Evolutionary conservation across 2,888 invertebrate genomes (phyloP).

Genomic region (Neria commutata): DNA sequence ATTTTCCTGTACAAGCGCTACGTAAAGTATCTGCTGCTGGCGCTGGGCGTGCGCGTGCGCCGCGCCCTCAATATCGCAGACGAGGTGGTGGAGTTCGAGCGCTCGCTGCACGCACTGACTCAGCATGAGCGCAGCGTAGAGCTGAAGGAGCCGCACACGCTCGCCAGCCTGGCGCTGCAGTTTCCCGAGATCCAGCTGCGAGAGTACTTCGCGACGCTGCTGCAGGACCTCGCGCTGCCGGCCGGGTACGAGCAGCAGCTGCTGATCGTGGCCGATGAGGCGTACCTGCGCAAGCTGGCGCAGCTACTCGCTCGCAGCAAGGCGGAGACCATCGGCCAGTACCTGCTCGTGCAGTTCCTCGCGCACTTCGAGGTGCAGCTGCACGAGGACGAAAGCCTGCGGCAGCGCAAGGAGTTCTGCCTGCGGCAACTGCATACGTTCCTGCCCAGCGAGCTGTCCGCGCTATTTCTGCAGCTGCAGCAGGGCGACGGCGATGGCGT

Average conservation of each 20-base stretch:
- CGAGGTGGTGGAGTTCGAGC: slow-evolving; percentile 47
- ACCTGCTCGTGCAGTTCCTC: slow-evolving; percentile 50
- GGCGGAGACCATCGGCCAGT: slow-evolving; percentile 40
- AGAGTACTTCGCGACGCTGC: slow-evolving; percentile 42
- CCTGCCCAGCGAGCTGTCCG: slow-evolving; percentile 42
- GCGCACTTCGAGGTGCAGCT: slow-evolving; percentile 47
- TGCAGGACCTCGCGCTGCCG: slow-evolving; percentile 31
- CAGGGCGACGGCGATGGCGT: slow-evolving; percentile 32
- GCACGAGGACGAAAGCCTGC: slow-evolving; percentile 40
- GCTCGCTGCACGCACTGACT: slow-evolving; percentile 35
- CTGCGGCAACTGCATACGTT: slow-evolving; percentile 42
- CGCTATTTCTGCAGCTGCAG: slow-evolving; percentile 38
- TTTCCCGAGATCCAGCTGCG: slow-evolving; percentile 38
- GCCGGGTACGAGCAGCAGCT: slow-evolving; percentile 30
- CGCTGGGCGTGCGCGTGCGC: slow-evolving; percentile 48
- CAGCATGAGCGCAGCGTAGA: slow-evolving; percentile 31
- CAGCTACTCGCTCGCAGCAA: slow-evolving; percentile 30
- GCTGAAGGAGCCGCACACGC: slow-evolving; percentile 43
- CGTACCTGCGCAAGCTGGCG: slow-evolving; percentile 37
- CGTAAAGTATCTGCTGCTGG: slow-evolving; percentile 49
- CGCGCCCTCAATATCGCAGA: slow-evolving; percentile 43
- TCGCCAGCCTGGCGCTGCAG: slow-evolving; percentile 35
- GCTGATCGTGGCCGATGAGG: slow-evolving; percentile 44
- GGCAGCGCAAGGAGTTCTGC: slow-evolving; percentile 42
- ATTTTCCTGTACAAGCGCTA: slow-evolving; percentile 50